Evolutionary conservation across 2,888 invertebrate species (phyloP).

Genomic region (Ptilodon capucinus): DNA sequence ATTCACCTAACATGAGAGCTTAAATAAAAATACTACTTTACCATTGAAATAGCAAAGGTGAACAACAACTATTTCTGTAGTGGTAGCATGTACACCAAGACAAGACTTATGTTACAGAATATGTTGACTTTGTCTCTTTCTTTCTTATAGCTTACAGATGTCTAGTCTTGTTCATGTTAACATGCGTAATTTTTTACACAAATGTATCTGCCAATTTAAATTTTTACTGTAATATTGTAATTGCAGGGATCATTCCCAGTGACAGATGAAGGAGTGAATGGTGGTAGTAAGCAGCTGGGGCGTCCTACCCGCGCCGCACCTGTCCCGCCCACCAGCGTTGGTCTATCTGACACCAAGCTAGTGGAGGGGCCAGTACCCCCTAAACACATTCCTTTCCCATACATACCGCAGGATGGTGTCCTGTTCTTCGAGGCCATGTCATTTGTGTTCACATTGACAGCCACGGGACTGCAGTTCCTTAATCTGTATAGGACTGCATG

Average conservation of each 20-base stretch:
- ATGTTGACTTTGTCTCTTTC: too few relatives aligned
- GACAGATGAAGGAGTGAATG: constrained; percentile 64
- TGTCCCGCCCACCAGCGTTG: constrained; percentile 28
- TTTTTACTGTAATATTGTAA: background rate
- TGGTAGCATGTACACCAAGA: too few relatives aligned
- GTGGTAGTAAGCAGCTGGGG: constrained; percentile 54
- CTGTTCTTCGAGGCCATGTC: constrained; percentile 93
- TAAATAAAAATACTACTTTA: too few relatives aligned
- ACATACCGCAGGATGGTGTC: constrained; percentile 89
- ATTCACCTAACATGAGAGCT: too few relatives aligned
- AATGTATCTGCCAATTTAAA: too few relatives aligned
- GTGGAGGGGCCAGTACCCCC: constrained; percentile 81
- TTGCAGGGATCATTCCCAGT: constrained; percentile 49
- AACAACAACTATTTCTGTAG: too few relatives aligned
- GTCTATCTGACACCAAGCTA: constrained; percentile 48
- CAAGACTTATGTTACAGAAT: too few relatives aligned
- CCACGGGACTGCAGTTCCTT: constrained; percentile 94
- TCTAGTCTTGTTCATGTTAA: too few relatives aligned
- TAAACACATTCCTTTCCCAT: constrained; percentile 92
- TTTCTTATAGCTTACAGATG: too few relatives aligned
- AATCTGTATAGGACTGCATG: constrained; percentile 97
- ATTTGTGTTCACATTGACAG: constrained; percentile 89
- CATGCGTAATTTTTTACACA: too few relatives aligned
- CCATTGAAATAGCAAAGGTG: too few relatives aligned
- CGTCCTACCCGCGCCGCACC: constrained; percentile 50